Base-by-base conservation (phyloP, 2,888 invertebrate genomes). In the Dichetophora obliterata region DNA sequence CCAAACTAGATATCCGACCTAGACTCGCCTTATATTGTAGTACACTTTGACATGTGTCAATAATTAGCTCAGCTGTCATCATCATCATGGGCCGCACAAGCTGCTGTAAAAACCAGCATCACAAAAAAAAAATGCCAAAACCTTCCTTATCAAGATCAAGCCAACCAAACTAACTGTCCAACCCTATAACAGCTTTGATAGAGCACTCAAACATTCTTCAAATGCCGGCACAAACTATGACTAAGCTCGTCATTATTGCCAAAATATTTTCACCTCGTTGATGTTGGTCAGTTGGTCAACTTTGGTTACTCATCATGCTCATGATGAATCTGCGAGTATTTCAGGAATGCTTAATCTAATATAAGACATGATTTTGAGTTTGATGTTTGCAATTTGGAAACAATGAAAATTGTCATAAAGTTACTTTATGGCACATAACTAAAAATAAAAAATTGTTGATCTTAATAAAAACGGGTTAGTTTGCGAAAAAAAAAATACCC, bases 401-500 rank as follows among this genome's bases (percentile, higher is more conserved):
- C 72, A 61, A 72, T 61, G 48, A 72, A 72, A 72, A 72, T 48
- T 72, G 72, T 72, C 72, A 61, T 72, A 59, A n/a, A 48, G 59
- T 61, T 48, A 43, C 16, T n/a, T n/a, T 31, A 24, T n/a, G 19
- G 19, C 59, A 59, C 27, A 61, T 31, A 61, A 19, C 19, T 2
- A 63, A 63, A n/a, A 63, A 31, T 6, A 3, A 3, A n/a, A 31
- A 61, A 27, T 54, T n/a, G 19, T 54, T 19, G 19, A 54, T 19
- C 54, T 19, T 54, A 54, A 22, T 22, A 59, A 27, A 59, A 11
- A 22, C 4, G 19, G 43, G 43, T 43, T 43, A 6, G 43, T 43
- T 11, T 14, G 43, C 11, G 24, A 27, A n/a, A 19, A 48, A n/a
- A 65, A 77, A 80, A 83, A 48, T 80, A 86, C 86, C 86, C 86